Evolutionary conservation across 2,113 vertebrate species (phyloP).

Genomic region (Apteryx owenii): DNA sequence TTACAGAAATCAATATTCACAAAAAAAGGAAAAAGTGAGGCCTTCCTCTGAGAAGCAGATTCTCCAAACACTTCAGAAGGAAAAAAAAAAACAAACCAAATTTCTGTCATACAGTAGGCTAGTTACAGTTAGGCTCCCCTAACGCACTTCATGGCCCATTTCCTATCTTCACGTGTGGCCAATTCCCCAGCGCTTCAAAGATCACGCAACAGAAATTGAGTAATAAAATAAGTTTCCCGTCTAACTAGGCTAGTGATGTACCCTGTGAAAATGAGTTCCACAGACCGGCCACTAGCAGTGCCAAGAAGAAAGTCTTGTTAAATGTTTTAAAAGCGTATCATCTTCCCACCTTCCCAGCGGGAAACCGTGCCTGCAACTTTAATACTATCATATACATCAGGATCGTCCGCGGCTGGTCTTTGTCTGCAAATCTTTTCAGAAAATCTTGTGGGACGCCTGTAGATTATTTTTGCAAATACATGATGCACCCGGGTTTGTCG

Average conservation of each 20-base stretch:
- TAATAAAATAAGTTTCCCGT: neutral
- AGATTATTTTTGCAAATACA: neutral
- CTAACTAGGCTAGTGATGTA: neutral
- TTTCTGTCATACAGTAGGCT: too few relatives aligned
- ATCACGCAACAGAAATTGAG: conserved; percentile 1
- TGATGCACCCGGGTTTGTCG: neutral
- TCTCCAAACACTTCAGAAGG: too few relatives aligned
- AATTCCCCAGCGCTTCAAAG: neutral
- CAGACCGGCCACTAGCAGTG: neutral
- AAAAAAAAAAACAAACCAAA: too few relatives aligned
- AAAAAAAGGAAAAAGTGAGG: too few relatives aligned
- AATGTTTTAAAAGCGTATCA: neutral
- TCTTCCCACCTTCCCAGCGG: neutral
- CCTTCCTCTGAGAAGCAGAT: too few relatives aligned
- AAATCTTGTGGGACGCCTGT: neutral
- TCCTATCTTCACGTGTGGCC: neutral
- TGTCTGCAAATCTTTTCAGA: neutral
- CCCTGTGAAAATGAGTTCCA: neutral
- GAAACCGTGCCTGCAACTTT: neutral
- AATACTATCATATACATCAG: neutral
- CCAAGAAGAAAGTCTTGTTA: neutral
- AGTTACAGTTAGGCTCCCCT: too few relatives aligned
- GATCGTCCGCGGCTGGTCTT: neutral
- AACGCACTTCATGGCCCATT: neutral
- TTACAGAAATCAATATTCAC: too few relatives aligned